Conservation (phyloP, 2,888 invertebrate genomes). For the Branchipolynoe longqiensis region DNA sequence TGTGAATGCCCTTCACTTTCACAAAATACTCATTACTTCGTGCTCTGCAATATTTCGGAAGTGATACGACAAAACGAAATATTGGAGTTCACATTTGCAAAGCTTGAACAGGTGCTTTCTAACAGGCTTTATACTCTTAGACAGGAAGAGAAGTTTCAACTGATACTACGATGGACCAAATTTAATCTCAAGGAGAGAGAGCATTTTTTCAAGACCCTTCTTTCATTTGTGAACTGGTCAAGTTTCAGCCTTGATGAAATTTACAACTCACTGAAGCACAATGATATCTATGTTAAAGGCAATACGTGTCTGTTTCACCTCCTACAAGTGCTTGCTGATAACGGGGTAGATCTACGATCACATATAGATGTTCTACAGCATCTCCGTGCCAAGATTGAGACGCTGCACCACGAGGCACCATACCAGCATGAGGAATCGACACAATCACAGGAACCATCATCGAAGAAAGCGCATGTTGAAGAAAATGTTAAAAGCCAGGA, state of each 20-base stretch:
- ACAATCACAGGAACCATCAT: too few relatives aligned
- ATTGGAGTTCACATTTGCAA: constrained; percentile 82
- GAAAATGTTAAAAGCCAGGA: too few relatives aligned
- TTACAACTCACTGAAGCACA: constrained; percentile 84
- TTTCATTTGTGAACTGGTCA: constrained; percentile 80
- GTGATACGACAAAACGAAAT: constrained; percentile 85
- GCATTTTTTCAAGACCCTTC: constrained; percentile 84
- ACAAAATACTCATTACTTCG: constrained; percentile 84
- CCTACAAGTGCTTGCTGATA: constrained; percentile 83
- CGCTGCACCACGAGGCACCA: too few relatives aligned
- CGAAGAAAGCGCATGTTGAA: too few relatives aligned
- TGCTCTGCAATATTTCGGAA: constrained; percentile 82
- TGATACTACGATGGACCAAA: constrained; percentile 85
- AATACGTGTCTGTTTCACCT: constrained; percentile 85
- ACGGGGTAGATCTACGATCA: constrained; percentile 78
- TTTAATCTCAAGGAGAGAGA: constrained; percentile 83
- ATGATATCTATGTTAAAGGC: constrained; percentile 84
- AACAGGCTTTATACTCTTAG: constrained; percentile 83
- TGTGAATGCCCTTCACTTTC: constrained; percentile 85
- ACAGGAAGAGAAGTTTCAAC: constrained; percentile 81
- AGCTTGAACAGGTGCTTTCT: constrained; percentile 84
- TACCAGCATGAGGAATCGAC: too few relatives aligned
- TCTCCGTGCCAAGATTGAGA: constrained; percentile 69
- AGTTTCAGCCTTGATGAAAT: constrained; percentile 75
- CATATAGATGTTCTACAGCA: constrained; percentile 69